Evolutionary conservation across 2,113 vertebrate genomes (phyloP), one percentile per base, ranked within the genome.

Genomic region (Ranitomeya variabilis): DNA sequence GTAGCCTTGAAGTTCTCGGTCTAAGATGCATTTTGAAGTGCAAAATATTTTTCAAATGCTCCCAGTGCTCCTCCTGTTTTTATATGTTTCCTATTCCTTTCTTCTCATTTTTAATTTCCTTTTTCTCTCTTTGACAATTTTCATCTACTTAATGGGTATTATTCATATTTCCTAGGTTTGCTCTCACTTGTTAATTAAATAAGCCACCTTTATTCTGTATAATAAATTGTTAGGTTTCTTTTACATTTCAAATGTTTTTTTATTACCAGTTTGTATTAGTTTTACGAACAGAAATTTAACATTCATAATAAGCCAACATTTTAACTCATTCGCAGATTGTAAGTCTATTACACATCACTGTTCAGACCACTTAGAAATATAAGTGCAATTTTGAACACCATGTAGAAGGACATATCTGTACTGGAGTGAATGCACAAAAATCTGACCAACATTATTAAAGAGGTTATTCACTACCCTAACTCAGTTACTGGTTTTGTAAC

Each of bases 1-100:
- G 64, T 80, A 87, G 86, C 86, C 51, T 80, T 87, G 62, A 87
- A 80, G 64, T 87, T 37, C 62, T 31, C 16, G 64, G 77, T 71
- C 62, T 57, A 45, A 87, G 60, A 59, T 80, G 59, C 37, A 79
- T 79, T 87, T 86, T 80, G 45, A 81, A 69, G 86, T 87, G 86
- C 71, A 52, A 87, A 87, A 67, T 71, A 4, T 18, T 84, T 69
- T 84, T 84, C 64, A 84, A 71, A 84, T 19, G 18, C 51, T 84
- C 45, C 14, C 66, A 26, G 13, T 69, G 64, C 64, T 78, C 37
- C 55, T 8, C 76, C 13, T 64, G 31, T 64, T 26, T 66, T 78
- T 85, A 59, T 8, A 55, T n/a, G 21, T 9, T 62, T 19, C 23
- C 15, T 16, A 1, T 59, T 21, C 19, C 84, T 86, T 77, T 74